phyloP scores from a whole-genome alignment of 37 sponge, comb jelly and placozoan genomes.

The Beroe ovata region DNA sequence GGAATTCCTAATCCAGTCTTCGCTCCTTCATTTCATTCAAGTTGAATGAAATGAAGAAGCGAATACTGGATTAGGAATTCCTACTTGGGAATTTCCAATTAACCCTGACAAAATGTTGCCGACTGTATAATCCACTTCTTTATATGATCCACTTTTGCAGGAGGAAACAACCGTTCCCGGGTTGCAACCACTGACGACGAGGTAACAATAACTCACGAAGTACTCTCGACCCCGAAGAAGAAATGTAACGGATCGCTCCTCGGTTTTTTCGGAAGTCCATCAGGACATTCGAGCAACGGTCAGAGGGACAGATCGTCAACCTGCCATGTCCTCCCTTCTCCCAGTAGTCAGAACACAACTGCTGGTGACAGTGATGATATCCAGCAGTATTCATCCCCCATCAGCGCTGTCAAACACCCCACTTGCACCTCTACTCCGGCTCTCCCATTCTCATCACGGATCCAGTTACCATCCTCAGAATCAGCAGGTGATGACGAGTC shows the following conservation, averaged over 20 bases:
- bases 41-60: no score
- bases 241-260: slow-evolving; percentile 12
- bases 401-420: background rate
- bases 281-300: background rate
- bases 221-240: slow-evolving; percentile 11
- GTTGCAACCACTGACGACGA: background rate
- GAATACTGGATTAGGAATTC: no score
- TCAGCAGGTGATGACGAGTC: background rate
- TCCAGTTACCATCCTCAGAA: background rate
- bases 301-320: background rate
- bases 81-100: no score
- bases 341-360: background rate
- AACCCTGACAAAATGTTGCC: no score
- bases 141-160: background rate
- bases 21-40: no score
- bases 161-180: background rate
- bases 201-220: background rate
- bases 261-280: background rate
- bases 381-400: background rate
- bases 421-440: background rate
- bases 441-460: background rate
- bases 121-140: no score
- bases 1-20: no score
- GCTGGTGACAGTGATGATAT: background rate
- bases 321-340: background rate